phyloP scores from a whole-genome alignment of 2,888 invertebrate species.

The Agriotes lineatus region DNA sequence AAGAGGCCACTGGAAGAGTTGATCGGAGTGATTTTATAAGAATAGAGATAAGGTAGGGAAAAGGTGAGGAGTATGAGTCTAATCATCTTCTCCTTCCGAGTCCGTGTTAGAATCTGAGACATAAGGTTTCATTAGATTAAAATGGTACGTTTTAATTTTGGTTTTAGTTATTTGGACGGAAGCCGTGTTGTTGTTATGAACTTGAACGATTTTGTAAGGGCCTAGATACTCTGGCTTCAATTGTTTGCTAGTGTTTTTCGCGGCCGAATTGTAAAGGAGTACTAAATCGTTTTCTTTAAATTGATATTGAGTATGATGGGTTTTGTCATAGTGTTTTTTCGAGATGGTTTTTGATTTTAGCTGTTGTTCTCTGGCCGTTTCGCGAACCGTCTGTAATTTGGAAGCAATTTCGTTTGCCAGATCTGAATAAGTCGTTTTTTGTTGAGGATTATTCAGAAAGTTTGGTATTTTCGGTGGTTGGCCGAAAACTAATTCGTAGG shows the following conservation, averaged over 20 bases:
- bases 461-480: slow-evolving; percentile 36
- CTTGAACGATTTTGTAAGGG: slow-evolving; percentile 35
- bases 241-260: slow-evolving; percentile 33
- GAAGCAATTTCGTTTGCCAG: slow-evolving; percentile 25
- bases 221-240: slow-evolving; percentile 27
- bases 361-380: slow-evolving; percentile 35
- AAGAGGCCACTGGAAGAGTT: too few relatives aligned
- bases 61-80: too few relatives aligned
- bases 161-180: too few relatives aligned
- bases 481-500: slow-evolving; percentile 16
- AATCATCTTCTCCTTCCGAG: too few relatives aligned
- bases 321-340: slow-evolving; percentile 43
- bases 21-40: too few relatives aligned
- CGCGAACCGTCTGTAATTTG: slow-evolving; percentile 27
- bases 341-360: slow-evolving; percentile 27
- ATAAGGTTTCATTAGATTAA: too few relatives aligned
- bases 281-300: slow-evolving; percentile 32
- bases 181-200: slow-evolving; percentile 14
- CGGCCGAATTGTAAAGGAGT: slow-evolving; percentile 20
- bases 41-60: too few relatives aligned
- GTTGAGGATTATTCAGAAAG: slow-evolving; percentile 28
- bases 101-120: too few relatives aligned
- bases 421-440: slow-evolving; percentile 23
- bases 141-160: too few relatives aligned
- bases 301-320: slow-evolving; percentile 22